Percentiles rank a stretch among this genome's conserved stretches.
Evolutionary conservation across 2,797 vertebrate genomes (phyloP).

Genomic region (Carduelis carduelis): DNA sequence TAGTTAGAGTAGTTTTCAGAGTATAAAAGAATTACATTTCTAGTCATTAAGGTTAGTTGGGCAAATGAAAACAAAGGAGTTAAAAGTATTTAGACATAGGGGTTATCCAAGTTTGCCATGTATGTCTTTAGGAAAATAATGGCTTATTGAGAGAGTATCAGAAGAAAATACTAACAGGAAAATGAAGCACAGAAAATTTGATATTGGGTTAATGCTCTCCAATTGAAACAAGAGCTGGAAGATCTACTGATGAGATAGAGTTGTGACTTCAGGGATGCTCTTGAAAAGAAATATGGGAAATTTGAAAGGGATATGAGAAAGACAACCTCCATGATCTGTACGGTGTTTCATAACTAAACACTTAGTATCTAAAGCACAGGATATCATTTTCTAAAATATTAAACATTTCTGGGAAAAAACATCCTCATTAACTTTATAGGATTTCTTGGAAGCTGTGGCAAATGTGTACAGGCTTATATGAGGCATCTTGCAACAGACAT

Average conservation of each 20-base stretch:
- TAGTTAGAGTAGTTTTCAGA: neutral
- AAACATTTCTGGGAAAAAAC: neutral
- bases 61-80: neutral
- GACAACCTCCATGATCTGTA: neutral
- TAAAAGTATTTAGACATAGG: neutral
- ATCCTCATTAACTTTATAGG: neutral
- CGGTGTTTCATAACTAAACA: rapidly evolving
- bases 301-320: neutral
- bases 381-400: neutral
- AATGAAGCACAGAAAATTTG: neutral
- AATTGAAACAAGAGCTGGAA: neutral
- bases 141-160: neutral
- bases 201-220: neutral
- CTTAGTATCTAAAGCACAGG: neutral
- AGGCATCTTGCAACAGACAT: neutral
- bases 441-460: neutral
- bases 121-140: neutral
- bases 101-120: neutral
- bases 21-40: neutral
- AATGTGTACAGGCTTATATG: neutral
- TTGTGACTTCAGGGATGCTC: neutral
- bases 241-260: neutral
- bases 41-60: neutral
- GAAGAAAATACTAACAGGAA: neutral
- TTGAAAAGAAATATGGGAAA: neutral